A percentile compares a stretch with the other conserved stretches of the same genome.
Conservation (phyloP, 2,113 vertebrate species). For the Electrona antarctica region DNA sequence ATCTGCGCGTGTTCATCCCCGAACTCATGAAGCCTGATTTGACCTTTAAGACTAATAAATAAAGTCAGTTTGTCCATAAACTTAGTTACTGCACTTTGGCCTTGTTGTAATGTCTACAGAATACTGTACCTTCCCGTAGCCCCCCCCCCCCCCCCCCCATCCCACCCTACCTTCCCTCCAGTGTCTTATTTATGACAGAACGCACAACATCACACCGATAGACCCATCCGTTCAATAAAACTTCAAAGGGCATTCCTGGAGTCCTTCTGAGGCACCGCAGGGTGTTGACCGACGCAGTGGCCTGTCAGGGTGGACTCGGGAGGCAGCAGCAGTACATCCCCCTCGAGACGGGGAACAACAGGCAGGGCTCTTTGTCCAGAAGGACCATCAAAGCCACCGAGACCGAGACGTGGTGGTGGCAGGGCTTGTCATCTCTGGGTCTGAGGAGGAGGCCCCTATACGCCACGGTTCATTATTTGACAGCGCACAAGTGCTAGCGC, state of each 20-base stretch:
- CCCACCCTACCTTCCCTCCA: too few relatives aligned
- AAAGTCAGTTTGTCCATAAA: too few relatives aligned
- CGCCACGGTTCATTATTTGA: conserved; percentile 42
- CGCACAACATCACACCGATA: conserved; percentile 59
- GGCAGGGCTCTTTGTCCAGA: conserved; percentile 40
- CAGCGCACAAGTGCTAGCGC: conserved; percentile 42
- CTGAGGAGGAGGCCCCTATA: neutral
- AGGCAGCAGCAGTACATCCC: conserved; percentile 13
- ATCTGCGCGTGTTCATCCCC: too few relatives aligned
- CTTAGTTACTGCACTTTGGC: too few relatives aligned
- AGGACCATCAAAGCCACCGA: conserved; percentile 52
- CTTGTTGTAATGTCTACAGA: too few relatives aligned
- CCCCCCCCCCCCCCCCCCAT: neutral
- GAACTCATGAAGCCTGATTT: too few relatives aligned
- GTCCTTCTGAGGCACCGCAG: conserved; percentile 37
- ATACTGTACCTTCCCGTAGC: conserved; percentile 45
- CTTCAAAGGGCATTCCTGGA: conserved; percentile 74
- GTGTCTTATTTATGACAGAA: conserved; percentile 58
- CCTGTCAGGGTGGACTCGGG: conserved; percentile 31
- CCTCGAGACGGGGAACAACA: conserved; percentile 17
- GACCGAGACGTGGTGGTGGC: conserved; percentile 40
- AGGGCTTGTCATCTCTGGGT: conserved; percentile 3
- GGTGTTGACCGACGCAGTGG: conserved; percentile 47
- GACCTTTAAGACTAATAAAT: too few relatives aligned
- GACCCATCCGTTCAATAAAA: conserved; percentile 70